Conservation (phyloP, 2,888 invertebrate species). For the Alloscopus bannaensis region DNA sequence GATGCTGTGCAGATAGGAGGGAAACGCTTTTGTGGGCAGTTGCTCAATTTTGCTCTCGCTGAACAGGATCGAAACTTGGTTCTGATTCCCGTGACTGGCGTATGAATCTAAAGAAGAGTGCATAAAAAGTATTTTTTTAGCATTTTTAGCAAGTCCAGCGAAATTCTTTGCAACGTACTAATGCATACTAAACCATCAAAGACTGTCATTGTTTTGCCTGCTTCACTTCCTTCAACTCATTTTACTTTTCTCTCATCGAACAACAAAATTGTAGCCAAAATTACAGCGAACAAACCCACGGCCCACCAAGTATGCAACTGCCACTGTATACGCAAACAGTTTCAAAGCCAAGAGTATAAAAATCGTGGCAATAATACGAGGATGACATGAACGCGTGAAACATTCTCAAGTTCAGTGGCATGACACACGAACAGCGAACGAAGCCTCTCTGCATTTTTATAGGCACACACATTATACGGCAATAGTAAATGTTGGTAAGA, state of each 20-base stretch:
- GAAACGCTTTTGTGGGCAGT: constrained; percentile 70
- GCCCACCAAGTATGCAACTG: not conserved
- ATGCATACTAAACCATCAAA: not conserved
- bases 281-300: not conserved
- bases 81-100: constrained; percentile 30
- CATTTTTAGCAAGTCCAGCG: too few relatives aligned
- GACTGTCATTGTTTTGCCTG: not conserved
- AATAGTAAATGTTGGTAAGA: too few relatives aligned
- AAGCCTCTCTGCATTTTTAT: too few relatives aligned
- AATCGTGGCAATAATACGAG: not conserved
- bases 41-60: constrained; percentile 57
- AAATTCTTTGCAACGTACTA: too few relatives aligned
- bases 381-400: constrained; percentile 8
- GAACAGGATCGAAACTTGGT: constrained; percentile 58
- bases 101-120: constrained; percentile 27
- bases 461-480: too few relatives aligned
- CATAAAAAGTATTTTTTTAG: constrained; percentile 2
- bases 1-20: constrained; percentile 67
- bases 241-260: not conserved
- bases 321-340: not conserved
- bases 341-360: not conserved
- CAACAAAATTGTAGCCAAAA: not conserved
- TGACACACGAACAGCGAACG: too few relatives aligned
- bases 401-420: constrained; percentile 55
- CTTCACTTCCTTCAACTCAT: too few relatives aligned